Evolutionary conservation across 2,797 vertebrate genomes (phyloP).

Genomic region (Acanthiza pusilla): DNA sequence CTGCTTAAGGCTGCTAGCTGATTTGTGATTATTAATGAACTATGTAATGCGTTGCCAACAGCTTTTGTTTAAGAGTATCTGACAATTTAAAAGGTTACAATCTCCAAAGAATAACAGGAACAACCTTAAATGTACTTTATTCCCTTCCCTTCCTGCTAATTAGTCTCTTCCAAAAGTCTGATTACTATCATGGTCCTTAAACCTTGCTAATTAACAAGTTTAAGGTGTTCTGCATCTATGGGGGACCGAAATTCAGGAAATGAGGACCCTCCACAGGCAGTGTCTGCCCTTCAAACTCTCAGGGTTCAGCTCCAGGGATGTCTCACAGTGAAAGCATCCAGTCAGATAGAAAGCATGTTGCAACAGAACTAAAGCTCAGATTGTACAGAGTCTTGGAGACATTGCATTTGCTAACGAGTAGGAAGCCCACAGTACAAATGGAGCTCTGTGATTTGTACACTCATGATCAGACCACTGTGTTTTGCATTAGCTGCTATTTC

Average conservation of each 20-base stretch:
- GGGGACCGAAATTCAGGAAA: background rate
- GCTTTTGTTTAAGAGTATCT: background rate
- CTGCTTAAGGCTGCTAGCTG: background rate
- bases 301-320: background rate
- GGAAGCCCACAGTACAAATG: constrained; percentile 5
- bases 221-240: background rate
- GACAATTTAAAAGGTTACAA: background rate
- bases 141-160: background rate
- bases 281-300: background rate
- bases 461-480: background rate
- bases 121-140: background rate
- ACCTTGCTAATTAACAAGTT: background rate
- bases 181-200: background rate
- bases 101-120: background rate
- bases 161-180: background rate
- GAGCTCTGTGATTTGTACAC: constrained; percentile 8
- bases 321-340: background rate
- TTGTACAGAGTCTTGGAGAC: background rate
- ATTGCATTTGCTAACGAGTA: background rate
- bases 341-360: background rate
- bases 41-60: background rate
- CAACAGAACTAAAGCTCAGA: background rate
- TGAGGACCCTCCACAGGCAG: background rate
- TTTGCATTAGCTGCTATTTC: constrained; percentile 25
- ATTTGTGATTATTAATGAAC: background rate